phyloP scores from a whole-genome alignment of 2,797 vertebrate species.

The Delichon dasypus region DNA sequence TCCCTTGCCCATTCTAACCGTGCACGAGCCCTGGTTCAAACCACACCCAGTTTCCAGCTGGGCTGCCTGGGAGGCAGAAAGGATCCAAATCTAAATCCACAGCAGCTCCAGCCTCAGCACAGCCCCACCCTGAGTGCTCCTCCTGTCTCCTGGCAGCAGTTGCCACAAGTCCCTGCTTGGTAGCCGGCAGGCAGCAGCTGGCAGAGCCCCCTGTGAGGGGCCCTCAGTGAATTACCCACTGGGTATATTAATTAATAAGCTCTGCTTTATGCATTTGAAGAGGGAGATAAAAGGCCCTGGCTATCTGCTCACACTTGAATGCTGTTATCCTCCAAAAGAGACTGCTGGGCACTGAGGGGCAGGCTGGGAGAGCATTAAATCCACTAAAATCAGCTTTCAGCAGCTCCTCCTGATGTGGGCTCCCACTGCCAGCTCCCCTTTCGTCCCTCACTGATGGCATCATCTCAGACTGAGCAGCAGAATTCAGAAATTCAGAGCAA shows the following conservation, averaged over 20 bases:
- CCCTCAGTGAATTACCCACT: neutral
- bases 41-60: neutral
- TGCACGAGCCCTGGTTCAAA: fast-evolving
- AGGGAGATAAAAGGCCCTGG: neutral
- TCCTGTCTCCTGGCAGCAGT: fast-evolving
- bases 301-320: neutral
- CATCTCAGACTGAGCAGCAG: neutral
- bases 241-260: neutral
- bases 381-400: neutral
- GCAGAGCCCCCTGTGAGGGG: neutral
- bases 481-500: neutral
- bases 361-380: neutral
- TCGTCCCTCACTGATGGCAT: neutral
- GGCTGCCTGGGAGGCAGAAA: neutral
- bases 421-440: neutral
- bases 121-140: neutral
- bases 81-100: neutral
- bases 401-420: neutral
- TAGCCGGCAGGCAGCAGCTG: neutral
- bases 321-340: neutral
- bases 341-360: neutral
- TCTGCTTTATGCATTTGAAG: neutral
- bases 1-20: neutral
- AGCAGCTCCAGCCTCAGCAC: neutral
- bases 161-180: neutral